Conservation (phyloP, 2,888 invertebrate genomes). For the Tenthredo scrophulariae region DNA sequence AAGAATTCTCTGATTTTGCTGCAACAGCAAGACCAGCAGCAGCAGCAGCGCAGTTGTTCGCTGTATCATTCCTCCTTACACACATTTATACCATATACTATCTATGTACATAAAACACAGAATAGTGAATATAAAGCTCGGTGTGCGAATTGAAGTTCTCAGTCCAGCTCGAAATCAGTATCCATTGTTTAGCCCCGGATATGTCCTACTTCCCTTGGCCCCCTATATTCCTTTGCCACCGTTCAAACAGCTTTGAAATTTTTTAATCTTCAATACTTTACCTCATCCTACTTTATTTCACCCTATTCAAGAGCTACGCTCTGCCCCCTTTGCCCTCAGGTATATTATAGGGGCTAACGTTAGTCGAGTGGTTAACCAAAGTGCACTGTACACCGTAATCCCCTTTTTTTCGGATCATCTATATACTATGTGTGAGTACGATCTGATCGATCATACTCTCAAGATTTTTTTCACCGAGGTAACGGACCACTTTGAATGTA, state of each 20-base stretch:
- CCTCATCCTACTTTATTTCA: background rate
- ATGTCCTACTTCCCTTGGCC: conserved; percentile 44
- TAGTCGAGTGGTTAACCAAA: conserved; percentile 29
- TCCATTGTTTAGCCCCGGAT: conserved; percentile 41
- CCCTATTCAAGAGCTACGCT: background rate
- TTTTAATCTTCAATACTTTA: conserved; percentile 49
- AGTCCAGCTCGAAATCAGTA: conserved; percentile 38
- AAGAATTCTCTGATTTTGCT: conserved; percentile 23
- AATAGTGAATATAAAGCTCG: conserved; percentile 29
- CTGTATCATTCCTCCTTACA: conserved; percentile 6
- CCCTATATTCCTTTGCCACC: background rate
- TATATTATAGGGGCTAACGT: background rate
- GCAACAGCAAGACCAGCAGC: background rate
- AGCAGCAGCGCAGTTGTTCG: background rate
- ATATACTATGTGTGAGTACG: background rate
- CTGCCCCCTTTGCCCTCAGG: background rate
- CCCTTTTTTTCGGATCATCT: background rate
- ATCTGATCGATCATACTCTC: background rate
- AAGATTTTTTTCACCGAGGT: background rate
- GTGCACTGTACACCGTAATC: background rate
- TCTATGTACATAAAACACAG: background rate
- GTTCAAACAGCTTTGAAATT: conserved; percentile 18
- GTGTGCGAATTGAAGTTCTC: conserved; percentile 61
- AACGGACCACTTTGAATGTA: conserved; percentile 36
- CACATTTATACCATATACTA: background rate